These are phyloP conservation scores for Pangasius mekongensis DNA, from an alignment of 2,797 vertebrate genomes.

Conservation along the genomic window DNA sequence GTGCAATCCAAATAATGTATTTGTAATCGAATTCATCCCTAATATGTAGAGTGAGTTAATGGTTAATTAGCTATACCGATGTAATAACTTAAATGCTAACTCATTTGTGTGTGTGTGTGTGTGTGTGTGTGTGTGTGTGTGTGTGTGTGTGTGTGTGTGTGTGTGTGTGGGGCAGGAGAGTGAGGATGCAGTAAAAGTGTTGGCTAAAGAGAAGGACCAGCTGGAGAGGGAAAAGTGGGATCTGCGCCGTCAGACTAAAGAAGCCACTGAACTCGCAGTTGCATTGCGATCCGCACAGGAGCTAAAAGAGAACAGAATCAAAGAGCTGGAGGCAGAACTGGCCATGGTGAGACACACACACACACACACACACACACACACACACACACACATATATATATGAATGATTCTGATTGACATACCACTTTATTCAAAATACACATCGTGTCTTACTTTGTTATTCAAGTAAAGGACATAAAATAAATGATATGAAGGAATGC, in stretches of 20 bases:
- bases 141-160: slow-evolving; percentile 46
- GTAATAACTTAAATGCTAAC: background rate
- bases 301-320: slow-evolving; percentile 97
- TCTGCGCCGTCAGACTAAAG: slow-evolving; percentile 92
- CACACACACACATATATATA: background rate
- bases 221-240: slow-evolving; percentile 98
- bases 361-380: slow-evolving; percentile 34
- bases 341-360: slow-evolving; percentile 86
- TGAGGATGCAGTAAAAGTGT: slow-evolving; percentile 92
- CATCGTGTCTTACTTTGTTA: background rate
- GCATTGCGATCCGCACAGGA: slow-evolving; percentile 92
- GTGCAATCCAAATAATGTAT: background rate
- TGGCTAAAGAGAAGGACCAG: slow-evolving; percentile 95
- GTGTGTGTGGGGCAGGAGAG: slow-evolving; percentile 82
- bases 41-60: background rate
- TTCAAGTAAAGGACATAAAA: background rate
- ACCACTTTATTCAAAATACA: background rate
- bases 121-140: slow-evolving; percentile 42
- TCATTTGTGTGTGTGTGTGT: slow-evolving; percentile 35
- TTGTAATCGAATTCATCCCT: background rate
- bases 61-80: background rate
- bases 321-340: slow-evolving; percentile 97
- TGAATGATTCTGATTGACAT: background rate
- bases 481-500: background rate
- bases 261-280: slow-evolving; percentile 91